Evolutionary conservation across 2,888 invertebrate species (phyloP).

Genomic region (Pachycephus smyrnensis): DNA sequence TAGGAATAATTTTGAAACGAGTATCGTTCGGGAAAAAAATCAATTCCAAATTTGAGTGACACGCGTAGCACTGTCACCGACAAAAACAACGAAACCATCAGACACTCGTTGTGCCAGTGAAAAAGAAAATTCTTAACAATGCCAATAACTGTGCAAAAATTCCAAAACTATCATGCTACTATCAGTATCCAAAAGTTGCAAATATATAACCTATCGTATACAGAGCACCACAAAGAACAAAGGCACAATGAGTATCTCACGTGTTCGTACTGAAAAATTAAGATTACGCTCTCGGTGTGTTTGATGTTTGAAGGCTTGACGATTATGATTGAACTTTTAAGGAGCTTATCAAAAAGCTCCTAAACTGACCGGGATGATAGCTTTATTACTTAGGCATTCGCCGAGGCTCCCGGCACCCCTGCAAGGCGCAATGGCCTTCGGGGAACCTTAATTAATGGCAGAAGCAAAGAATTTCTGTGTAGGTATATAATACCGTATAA

Average conservation of each 20-base stretch:
- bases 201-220: too few relatives aligned
- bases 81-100: not conserved
- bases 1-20: not conserved
- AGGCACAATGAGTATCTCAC: not conserved
- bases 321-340: conserved; percentile 30
- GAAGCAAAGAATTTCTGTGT: not conserved
- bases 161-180: not conserved
- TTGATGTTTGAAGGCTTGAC: conserved; percentile 24
- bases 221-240: too few relatives aligned
- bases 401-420: conserved; percentile 30
- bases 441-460: not conserved
- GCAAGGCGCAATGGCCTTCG: conserved; percentile 21
- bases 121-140: not conserved
- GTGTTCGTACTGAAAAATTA: not conserved
- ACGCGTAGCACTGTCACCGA: not conserved
- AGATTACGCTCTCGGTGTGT: conserved; percentile 12
- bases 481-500: not conserved
- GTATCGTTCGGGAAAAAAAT: not conserved
- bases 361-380: conserved; percentile 37
- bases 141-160: not conserved
- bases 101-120: not conserved
- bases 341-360: conserved; percentile 30
- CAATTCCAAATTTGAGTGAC: not conserved
- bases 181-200: too few relatives aligned
- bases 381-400: conserved; percentile 42